Conservation (phyloP, 1,140 invertebrate species). For the Platyscapa corneri region DNA sequence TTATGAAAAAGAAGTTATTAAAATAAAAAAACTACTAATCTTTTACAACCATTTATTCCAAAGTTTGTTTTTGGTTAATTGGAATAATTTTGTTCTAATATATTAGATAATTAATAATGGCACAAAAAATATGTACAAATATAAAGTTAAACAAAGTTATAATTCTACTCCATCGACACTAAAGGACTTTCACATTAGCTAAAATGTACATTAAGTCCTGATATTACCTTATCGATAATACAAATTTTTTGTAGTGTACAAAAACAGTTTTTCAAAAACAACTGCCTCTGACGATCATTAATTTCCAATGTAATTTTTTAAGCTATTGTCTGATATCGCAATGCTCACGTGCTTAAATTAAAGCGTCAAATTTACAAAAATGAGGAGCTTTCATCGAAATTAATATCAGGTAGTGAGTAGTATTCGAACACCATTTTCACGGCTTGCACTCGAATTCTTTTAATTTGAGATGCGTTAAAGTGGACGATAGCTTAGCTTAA, state of each 20-base stretch:
- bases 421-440: not conserved
- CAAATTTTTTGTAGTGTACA: not conserved
- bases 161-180: not conserved
- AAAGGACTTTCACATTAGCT: not conserved
- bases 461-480: not conserved
- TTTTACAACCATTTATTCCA: not conserved
- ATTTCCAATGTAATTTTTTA: not conserved
- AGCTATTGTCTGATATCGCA: too few relatives aligned
- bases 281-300: not conserved
- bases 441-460: not conserved
- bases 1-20: not conserved
- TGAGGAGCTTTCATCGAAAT: not conserved
- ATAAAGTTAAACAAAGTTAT: not conserved
- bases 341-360: not conserved
- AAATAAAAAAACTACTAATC: not conserved
- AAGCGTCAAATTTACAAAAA: not conserved
- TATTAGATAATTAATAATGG: not conserved
- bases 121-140: conserved; percentile 7
- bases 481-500: not conserved
- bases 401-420: not conserved
- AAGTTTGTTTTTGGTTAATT: not conserved
- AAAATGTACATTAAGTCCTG: not conserved
- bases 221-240: not conserved
- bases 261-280: too few relatives aligned
- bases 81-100: not conserved